Conservation (phyloP, 2,888 invertebrate genomes). For the Papilio demoleus region DNA sequence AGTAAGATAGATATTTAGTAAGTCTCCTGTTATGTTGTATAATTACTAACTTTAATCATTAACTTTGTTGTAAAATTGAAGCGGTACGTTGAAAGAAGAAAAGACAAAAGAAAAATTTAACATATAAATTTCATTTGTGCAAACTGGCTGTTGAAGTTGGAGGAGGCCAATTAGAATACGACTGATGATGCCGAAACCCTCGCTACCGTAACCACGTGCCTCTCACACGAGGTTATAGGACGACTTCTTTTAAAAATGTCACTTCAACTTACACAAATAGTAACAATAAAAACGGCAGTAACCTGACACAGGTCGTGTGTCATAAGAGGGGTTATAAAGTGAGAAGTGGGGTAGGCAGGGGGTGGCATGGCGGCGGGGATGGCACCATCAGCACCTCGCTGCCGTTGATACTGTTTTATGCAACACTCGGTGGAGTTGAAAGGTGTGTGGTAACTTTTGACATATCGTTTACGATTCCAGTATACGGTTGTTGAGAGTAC, state of each 20-base stretch:
- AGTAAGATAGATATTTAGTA: no score
- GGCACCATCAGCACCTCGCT: neutral
- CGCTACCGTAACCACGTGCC: no score
- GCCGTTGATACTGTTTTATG: neutral
- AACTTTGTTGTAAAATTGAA: no score
- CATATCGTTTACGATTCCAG: neutral
- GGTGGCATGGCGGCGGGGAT: neutral
- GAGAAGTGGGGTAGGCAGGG: neutral
- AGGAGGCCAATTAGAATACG: neutral
- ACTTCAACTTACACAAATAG: neutral
- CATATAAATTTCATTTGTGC: neutral
- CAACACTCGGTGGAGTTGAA: neutral
- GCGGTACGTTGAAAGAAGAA: no score
- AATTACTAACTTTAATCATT: no score
- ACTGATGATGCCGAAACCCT: no score
- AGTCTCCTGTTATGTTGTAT: no score
- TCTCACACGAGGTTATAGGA: no score
- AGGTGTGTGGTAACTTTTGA: neutral
- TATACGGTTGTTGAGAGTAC: neutral
- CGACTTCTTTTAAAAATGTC: no score
- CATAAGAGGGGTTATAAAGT: slow-evolving; percentile 8
- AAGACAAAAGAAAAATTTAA: no score
- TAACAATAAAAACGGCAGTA: neutral
- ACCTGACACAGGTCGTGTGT: neutral
- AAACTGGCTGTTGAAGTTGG: neutral